phyloP scores from a whole-genome alignment of 1,140 invertebrate genomes.

The Orchesella cincta region DNA sequence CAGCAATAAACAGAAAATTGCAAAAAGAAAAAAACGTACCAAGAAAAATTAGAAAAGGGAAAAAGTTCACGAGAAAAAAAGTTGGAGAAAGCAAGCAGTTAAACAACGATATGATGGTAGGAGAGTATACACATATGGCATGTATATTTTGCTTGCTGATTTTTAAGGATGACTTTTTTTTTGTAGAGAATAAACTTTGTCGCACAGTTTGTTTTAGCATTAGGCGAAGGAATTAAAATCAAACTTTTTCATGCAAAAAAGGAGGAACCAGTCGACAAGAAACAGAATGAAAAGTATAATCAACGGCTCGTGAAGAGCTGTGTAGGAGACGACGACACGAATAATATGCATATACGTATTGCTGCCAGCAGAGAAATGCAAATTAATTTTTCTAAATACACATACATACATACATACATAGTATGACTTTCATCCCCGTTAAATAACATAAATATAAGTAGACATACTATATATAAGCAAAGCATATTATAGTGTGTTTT shows the following conservation, averaged over 20 bases:
- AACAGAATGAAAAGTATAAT: no score
- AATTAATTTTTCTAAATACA: no score
- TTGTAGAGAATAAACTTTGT: background rate
- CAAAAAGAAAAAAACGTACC: background rate
- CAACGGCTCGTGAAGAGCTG: no score
- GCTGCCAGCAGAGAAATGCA: no score
- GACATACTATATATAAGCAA: no score
- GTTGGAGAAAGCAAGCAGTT: background rate
- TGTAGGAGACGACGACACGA: no score
- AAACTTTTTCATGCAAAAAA: conserved; percentile 22
- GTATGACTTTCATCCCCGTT: no score
- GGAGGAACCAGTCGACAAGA: background rate
- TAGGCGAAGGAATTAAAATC: background rate
- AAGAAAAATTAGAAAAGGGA: background rate
- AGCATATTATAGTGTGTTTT: no score
- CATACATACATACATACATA: no score
- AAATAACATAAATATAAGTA: no score
- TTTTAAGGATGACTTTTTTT: conserved; percentile 2
- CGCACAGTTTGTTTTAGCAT: conserved; percentile 1
- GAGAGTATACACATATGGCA: background rate
- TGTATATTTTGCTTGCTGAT: background rate
- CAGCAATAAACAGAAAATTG: conserved; percentile 9
- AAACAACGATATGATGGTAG: background rate
- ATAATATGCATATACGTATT: no score
- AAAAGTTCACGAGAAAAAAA: conserved; percentile 1